Evolutionary conservation across 2,888 invertebrate species (phyloP).

Genomic region (Drosophila picticornis): DNA sequence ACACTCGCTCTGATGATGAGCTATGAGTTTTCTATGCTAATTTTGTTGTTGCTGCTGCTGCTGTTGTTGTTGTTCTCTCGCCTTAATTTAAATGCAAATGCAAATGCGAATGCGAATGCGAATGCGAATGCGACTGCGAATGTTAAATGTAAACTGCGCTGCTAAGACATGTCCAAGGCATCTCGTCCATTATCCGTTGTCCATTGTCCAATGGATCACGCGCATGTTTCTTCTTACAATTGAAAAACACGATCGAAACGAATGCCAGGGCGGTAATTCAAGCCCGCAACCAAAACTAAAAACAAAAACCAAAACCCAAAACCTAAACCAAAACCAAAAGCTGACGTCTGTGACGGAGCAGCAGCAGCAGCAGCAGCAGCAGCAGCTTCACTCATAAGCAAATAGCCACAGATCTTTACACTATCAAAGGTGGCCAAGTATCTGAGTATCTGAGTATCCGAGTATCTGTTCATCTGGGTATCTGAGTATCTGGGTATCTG

Average conservation of each 20-base stretch:
- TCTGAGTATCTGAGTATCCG: slow-evolving; percentile 20
- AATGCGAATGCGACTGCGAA: slow-evolving; percentile 63
- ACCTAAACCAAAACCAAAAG: slow-evolving; percentile 27
- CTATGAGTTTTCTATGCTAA: slow-evolving; percentile 79
- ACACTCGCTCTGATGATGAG: slow-evolving; percentile 75
- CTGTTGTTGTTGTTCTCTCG: not conserved
- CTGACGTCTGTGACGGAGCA: slow-evolving; percentile 47
- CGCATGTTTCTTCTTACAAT: slow-evolving; percentile 58
- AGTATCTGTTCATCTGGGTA: slow-evolving; percentile 17
- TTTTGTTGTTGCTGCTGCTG: slow-evolving; percentile 15
- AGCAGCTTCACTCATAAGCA: slow-evolving; percentile 3
- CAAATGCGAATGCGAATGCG: slow-evolving; percentile 58
- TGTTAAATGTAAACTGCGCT: slow-evolving; percentile 63
- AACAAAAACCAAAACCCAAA: slow-evolving; percentile 13
- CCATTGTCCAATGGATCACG: slow-evolving; percentile 53
- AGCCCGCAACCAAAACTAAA: slow-evolving; percentile 36
- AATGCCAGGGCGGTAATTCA: slow-evolving; percentile 48
- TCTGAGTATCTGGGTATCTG: slow-evolving; percentile 3
- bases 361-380: slow-evolving; percentile 1
- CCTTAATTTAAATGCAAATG: slow-evolving; percentile 69
- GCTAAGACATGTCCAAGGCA: slow-evolving; percentile 45
- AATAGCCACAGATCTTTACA: slow-evolving; percentile 29
- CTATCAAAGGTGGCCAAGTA: slow-evolving; percentile 40
- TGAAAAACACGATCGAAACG: slow-evolving; percentile 62
- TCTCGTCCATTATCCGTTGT: slow-evolving; percentile 10